These are phyloP conservation scores for Ahaetulla prasina DNA, from an alignment of 2,113 vertebrate genomes.

Conservation along the genomic window DNA sequence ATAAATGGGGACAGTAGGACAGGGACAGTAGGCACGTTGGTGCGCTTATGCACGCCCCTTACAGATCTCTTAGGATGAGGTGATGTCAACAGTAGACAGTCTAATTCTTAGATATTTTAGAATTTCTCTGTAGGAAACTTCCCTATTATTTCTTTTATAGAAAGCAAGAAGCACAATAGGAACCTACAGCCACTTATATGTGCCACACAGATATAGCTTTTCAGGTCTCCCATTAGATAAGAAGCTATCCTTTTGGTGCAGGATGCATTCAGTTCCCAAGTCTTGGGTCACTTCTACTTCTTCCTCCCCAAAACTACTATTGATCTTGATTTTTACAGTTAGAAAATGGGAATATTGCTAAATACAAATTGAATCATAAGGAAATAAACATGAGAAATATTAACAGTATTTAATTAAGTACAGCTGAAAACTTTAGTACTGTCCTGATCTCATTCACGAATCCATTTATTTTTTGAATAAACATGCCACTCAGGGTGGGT, in stretches of 20 bases:
- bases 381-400: not conserved
- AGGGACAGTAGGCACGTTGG: too few relatives aligned
- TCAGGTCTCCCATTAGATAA: not conserved
- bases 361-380: not conserved
- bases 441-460: not conserved
- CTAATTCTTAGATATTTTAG: fast-evolving
- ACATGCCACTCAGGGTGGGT: not conserved
- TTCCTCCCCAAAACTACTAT: not conserved
- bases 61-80: too few relatives aligned
- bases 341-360: not conserved
- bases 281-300: not conserved
- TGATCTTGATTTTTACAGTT: not conserved
- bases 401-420: not conserved
- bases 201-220: not conserved
- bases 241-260: not conserved
- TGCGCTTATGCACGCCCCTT: too few relatives aligned
- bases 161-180: not conserved
- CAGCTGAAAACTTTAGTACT: not conserved
- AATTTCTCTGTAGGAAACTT: not conserved
- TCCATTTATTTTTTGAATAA: not conserved
- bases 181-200: not conserved
- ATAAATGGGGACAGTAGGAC: too few relatives aligned
- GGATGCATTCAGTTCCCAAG: not conserved
- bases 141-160: not conserved
- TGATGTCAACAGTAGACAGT: too few relatives aligned